phyloP scores from a whole-genome alignment of 2,888 invertebrate species.

The Hypolimnas misippus region DNA sequence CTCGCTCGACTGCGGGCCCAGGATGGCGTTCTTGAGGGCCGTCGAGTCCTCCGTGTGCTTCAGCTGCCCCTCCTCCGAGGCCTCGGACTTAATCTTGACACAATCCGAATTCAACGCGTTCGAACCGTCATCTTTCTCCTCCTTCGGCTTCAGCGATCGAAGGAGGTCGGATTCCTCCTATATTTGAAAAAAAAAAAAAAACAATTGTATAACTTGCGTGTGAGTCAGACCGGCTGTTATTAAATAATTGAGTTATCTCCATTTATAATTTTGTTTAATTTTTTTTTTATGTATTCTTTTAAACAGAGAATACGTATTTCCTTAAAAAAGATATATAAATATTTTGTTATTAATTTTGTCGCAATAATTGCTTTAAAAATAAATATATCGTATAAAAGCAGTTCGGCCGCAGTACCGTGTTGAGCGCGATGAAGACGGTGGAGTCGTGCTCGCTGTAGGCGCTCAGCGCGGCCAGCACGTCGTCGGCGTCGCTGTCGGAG shows the following conservation, averaged over 20 bases:
- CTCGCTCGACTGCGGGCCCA: conserved; percentile 71
- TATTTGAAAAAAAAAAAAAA: background rate
- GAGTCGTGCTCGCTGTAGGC: conserved; percentile 60
- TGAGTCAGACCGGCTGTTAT: no score
- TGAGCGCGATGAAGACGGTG: conserved; percentile 62
- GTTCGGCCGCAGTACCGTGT: no score
- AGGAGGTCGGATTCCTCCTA: conserved; percentile 89
- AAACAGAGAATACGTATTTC: no score
- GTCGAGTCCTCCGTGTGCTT: conserved; percentile 78
- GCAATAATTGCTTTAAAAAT: no score
- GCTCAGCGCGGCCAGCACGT: conserved; percentile 64
- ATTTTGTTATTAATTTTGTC: no score
- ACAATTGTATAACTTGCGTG: background rate
- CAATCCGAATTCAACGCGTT: conserved; percentile 48
- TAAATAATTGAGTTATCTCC: no score
- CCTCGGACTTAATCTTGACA: conserved; percentile 63
- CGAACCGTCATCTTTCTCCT: conserved; percentile 82
- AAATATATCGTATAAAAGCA: no score
- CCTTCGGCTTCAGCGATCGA: conserved; percentile 87
- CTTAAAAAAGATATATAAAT: no score
- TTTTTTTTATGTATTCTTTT: no score
- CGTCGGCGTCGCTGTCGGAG: conserved; percentile 77
- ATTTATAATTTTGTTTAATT: no score
- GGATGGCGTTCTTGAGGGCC: conserved; percentile 73
- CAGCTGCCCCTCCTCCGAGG: conserved; percentile 60